Evolutionary conservation across 2,113 vertebrate species (phyloP).

Genomic region (Paratilapia polleni): DNA sequence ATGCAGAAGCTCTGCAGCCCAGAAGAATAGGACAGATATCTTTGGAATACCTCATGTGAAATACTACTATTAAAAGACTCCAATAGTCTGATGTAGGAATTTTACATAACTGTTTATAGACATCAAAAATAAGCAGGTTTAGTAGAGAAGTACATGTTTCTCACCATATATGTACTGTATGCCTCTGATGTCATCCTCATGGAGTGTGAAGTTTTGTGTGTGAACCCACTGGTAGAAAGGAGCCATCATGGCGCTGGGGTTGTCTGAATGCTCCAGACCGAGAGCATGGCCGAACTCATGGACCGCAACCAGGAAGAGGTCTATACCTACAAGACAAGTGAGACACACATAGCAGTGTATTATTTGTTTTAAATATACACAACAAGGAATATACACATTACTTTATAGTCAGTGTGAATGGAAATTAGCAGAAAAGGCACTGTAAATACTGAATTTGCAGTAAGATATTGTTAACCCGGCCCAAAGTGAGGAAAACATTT

Average conservation of each 20-base stretch:
- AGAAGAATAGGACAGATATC: background rate
- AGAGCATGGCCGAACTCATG: slow-evolving; percentile 94
- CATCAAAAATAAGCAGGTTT: background rate
- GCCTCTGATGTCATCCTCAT: slow-evolving; percentile 89
- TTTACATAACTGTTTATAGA: background rate
- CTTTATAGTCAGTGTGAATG: no score
- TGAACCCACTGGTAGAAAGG: slow-evolving; percentile 97
- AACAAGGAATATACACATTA: rapidly evolving
- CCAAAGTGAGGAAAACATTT: background rate
- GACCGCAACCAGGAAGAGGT: slow-evolving; percentile 90
- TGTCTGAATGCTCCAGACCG: slow-evolving; percentile 94
- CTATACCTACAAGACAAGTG: slow-evolving; percentile 82
- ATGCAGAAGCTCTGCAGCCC: background rate
- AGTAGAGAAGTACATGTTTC: background rate
- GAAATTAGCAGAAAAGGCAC: background rate
- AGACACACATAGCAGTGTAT: background rate
- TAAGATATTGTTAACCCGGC: background rate
- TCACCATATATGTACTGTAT: slow-evolving; percentile 96
- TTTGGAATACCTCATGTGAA: background rate
- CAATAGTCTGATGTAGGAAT: background rate
- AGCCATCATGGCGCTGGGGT: slow-evolving; percentile 92
- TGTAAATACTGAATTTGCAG: no score
- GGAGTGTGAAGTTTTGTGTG: slow-evolving; percentile 90
- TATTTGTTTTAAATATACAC: background rate
- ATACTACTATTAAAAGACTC: background rate